Base-by-base conservation (phyloP, 92 coral and sea anemone genomes). In the Porites evermanni region DNA sequence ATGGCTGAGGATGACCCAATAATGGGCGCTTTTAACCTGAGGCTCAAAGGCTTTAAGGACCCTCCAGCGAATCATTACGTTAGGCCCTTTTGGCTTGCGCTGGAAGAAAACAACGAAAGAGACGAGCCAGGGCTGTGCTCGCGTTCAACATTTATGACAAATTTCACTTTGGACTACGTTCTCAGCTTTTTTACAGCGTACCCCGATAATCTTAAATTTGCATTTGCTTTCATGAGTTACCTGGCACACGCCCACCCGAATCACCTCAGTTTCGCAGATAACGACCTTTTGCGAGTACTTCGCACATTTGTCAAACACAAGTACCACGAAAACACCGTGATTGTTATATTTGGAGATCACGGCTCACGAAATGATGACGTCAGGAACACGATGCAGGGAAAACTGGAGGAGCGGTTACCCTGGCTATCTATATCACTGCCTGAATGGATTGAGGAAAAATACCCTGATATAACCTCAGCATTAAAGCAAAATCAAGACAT, bases 371-470 rank as follows among this genome's bases (percentile, higher is more conserved):
- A 94, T 70, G 93, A 90, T 70, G 96, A 96, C 66, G 89, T 91
- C 87, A 89, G 98, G 77, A 89, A 81, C 61, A 94, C 98, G 13
- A 88, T 96, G 91, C 98, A 96, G 72, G 98, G 98, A 7, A 95
- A 96, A 53, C 86, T 96, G 77, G 98, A 96, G 87, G 98, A 96
- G 89, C 84, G 98, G 87, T 87, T 96, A 89, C 98, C 98, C 17
- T 96, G 98, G 95, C 88, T 96, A 26, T 96, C 98, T 6, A 80
- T 96, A 66, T 92, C 98, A 24, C 87, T 96, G 50, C 98, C 98
- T 16, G 86, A 85, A 56, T 91, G 94, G 96, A 89, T 96, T 74
- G 92, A 87, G 58, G 85, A 79, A 29, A 80, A 85, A 53, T 91
- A 80, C 87, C 94, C 98, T 74, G 94, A 94, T 44, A 67, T 96